Base-by-base conservation (phyloP, 2,888 invertebrate genomes). In the Carpatolechia fugitivella region DNA sequence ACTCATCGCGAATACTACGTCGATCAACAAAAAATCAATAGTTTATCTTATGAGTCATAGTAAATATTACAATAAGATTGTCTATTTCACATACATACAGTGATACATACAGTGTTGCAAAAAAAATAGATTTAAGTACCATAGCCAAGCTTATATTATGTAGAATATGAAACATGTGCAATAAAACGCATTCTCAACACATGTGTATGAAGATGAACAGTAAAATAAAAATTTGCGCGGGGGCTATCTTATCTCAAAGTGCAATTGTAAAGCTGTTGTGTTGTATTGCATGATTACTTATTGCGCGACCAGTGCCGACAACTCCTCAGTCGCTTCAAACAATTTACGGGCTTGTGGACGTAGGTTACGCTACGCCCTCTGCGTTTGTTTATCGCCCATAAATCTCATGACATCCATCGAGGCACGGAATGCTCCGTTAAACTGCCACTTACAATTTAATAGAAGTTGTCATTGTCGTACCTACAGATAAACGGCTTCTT, bases 271-370 rank as follows among this genome's bases (percentile, higher is more conserved):
- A 14, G 36, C 50, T 70, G 66, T 63, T 62, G 64, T 71, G 76
- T 71, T 66, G 71, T 61, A 64, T 44, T 18, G 4, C 18, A 41
- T 41, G 18, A 18, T 18, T 44, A 16, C 7, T 38, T 8, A 13
- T 38, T 16, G 13, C 38, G 24, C 24, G 29, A 44, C 29, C 44
- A 29, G 44, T 29, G 29, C 24, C 24, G 24, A 24, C 24, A 3
- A 24, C 3, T 6, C 66, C 65, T 5, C 67, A 76, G 80, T 77
- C 82, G 73, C 71, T 71, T 80, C 75, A 78, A 82, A 78, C 77
- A 82, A 83, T 85, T 84, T 80, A 84, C 78, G 72, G 73, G 64
- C 65, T 59, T n/a, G n/a, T n/a, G n/a, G n/a, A 61, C 63, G 68
- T 64, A 67, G 71, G 69, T 73, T 73, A 78, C 75, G 78, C 76